phyloP scores from a whole-genome alignment of 2,113 vertebrate genomes.

The Bujurquina vittata region DNA sequence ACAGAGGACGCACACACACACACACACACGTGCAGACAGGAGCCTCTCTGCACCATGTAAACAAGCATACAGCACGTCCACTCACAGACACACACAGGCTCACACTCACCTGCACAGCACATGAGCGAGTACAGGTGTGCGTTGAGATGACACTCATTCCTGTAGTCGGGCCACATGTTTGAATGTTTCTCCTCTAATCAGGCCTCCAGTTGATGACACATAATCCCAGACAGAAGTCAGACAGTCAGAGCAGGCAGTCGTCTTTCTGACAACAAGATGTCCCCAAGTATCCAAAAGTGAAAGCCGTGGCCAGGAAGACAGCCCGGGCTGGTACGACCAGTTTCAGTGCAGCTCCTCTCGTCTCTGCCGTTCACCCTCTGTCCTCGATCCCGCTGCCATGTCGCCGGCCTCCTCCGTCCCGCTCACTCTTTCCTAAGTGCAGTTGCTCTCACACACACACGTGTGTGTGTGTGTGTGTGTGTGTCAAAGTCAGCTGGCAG shows the following conservation, averaged over 20 bases:
- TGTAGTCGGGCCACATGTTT: constrained; percentile 80
- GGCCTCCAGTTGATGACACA: background rate
- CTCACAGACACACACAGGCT: background rate
- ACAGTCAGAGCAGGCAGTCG: constrained; percentile 6
- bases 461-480: constrained; percentile 65
- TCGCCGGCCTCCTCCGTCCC: constrained; percentile 1
- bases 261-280: constrained; percentile 7
- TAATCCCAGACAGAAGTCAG: constrained; percentile 46
- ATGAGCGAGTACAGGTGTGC: constrained; percentile 90
- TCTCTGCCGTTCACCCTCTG: constrained; percentile 12
- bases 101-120: constrained; percentile 95
- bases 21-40: constrained; percentile 45
- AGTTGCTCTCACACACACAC: constrained; percentile 59
- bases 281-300: constrained; percentile 1
- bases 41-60: constrained; percentile 21
- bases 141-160: constrained; percentile 84
- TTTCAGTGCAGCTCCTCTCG: background rate
- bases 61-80: constrained; percentile 21
- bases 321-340: background rate
- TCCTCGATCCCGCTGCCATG: constrained; percentile 55
- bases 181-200: background rate
- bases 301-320: background rate
- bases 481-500: constrained; percentile 61
- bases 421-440: constrained; percentile 32
- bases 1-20: constrained; percentile 6